Conservation (phyloP, 2,113 vertebrate genomes). For the Hemichromis elongatus region DNA sequence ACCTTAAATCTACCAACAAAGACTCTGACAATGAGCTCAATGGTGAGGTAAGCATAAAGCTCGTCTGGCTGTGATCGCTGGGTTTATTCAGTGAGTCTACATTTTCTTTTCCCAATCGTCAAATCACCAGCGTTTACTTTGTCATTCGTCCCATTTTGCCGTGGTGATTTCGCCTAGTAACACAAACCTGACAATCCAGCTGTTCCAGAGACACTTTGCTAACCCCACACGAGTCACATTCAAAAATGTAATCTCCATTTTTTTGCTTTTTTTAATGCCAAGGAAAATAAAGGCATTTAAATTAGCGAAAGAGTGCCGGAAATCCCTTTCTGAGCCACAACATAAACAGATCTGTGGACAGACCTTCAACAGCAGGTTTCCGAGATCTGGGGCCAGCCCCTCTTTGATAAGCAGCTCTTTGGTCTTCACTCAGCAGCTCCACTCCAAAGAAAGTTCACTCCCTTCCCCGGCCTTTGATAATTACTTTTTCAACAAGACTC, state of each 20-base stretch:
- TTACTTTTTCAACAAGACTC: slow-evolving; percentile 15
- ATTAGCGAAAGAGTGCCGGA: background rate
- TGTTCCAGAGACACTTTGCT: background rate
- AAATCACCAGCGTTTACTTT: background rate
- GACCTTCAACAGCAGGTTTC: slow-evolving; percentile 13
- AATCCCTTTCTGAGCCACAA: background rate
- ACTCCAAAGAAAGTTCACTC: slow-evolving; percentile 20
- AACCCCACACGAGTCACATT: background rate
- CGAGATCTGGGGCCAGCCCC: slow-evolving; percentile 15
- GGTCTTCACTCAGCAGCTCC: slow-evolving; percentile 18
- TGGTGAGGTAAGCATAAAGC: background rate
- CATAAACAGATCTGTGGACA: background rate
- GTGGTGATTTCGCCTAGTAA: background rate
- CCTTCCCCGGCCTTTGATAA: slow-evolving; percentile 31
- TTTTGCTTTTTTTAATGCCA: background rate
- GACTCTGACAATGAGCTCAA: background rate
- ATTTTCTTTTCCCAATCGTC: background rate
- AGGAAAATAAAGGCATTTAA: background rate
- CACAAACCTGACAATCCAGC: background rate
- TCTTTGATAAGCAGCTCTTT: slow-evolving; percentile 41
- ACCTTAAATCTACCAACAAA: background rate
- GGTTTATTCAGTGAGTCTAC: background rate
- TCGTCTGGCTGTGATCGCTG: background rate
- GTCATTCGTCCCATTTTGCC: background rate
- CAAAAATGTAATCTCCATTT: background rate